phyloP scores from a whole-genome alignment of 1,140 invertebrate species.

The Radopholus similis region DNA sequence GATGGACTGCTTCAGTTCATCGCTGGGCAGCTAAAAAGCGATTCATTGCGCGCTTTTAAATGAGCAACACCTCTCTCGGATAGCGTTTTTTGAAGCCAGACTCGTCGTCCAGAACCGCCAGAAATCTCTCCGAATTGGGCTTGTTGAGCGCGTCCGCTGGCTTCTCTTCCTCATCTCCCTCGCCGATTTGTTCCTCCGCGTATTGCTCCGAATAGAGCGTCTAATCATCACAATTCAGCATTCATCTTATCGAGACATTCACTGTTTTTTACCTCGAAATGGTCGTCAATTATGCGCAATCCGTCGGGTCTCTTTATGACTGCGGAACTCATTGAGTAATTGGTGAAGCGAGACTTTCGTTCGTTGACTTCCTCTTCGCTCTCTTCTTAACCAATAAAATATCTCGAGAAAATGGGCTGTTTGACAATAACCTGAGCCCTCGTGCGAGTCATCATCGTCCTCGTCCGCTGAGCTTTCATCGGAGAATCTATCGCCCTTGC shows the following conservation, averaged over 20 bases:
- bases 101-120: slow-evolving; percentile 9
- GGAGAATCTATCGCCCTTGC: slow-evolving; percentile 10
- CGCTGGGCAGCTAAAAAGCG: slow-evolving; percentile 30
- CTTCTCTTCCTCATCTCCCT: slow-evolving; percentile 64
- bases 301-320: slow-evolving; percentile 80
- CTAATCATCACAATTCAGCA: slow-evolving; percentile 80
- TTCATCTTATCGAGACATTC: not conserved
- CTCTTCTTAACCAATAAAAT: not conserved
- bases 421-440: slow-evolving; percentile 15
- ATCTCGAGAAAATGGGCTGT: not conserved
- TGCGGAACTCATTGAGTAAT: slow-evolving; percentile 88
- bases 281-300: slow-evolving; percentile 77
- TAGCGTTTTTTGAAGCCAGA: not conserved
- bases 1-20: slow-evolving; percentile 25
- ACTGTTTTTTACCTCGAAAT: slow-evolving; percentile 72
- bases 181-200: slow-evolving; percentile 63
- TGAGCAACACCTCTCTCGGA: not conserved
- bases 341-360: slow-evolving; percentile 77
- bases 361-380: slow-evolving; percentile 24
- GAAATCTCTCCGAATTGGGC: not conserved
- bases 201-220: slow-evolving; percentile 48
- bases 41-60: not conserved
- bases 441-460: slow-evolving; percentile 61
- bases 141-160: slow-evolving; percentile 52
- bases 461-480: slow-evolving; percentile 48